Evolutionary conservation across 2,113 vertebrate species (phyloP), one percentile per base, ranked within the genome.

Genomic region (Triplophysa rosa): DNA sequence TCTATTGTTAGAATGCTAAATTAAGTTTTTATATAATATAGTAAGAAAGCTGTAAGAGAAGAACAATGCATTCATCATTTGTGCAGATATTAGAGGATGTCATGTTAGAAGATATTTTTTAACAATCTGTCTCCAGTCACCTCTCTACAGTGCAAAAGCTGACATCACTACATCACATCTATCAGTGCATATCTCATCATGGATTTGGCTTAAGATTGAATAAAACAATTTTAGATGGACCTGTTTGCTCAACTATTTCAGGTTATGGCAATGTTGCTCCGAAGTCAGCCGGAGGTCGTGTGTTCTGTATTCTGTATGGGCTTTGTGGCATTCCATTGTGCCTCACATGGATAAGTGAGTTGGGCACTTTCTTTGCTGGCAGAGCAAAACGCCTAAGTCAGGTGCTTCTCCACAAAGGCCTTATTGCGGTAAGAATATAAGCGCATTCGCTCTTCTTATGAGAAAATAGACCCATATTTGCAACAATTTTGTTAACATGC

Each of bases 251-350:
- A 9, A 24, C 67, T 47, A 61, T 67, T 87, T 54, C 81, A 99
- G 97, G 98, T 85, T 99, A 98, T 40, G 98, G 98, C 70, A 98
- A 98, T 42, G 94, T 98, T 77, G 95, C 98, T 65, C 97, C 98
- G 0, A 99, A 96, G 87, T 98, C 98, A 8, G 67, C 89, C 0
- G 87, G 92, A 0, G 98, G 98, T 0, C 95, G 96, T 26, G 91
- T 97, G 80, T 99, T 99, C 92, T 98, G 96, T 83, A 96, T 99
- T 88, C 92, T 99, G 89, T 99, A 97, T 2, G 98, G 98, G 8
- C 93, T 99, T 59, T 99, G 95, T 67, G 98, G 98, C 73, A 97
- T 98, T 80, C 98, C 98, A 0, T 94, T 99, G 61, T 98, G 98
- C 82, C 92, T 99, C 89, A 97, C 96, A 0, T 99, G 98, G 98